phyloP scores from a whole-genome alignment of 2,888 invertebrate genomes.

The Drosophila neotestacea region DNA sequence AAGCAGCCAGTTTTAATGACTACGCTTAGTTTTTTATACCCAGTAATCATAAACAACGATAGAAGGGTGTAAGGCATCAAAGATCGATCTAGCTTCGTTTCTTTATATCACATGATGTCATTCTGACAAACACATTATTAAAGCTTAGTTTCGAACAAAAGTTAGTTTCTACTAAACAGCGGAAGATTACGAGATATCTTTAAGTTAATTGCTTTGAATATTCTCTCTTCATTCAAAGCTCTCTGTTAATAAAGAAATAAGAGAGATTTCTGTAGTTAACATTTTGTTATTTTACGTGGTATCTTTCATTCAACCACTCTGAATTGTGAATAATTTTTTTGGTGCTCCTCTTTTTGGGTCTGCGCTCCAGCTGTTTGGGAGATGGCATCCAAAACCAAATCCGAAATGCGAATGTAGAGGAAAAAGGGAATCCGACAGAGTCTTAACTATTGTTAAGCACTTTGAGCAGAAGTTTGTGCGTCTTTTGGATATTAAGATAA shows the following conservation, averaged over 20 bases:
- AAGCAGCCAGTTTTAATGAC: slow-evolving; percentile 51
- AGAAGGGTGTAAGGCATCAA: neutral
- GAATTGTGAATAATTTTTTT: neutral
- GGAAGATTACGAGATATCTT: no score
- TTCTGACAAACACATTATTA: no score
- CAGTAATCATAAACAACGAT: neutral
- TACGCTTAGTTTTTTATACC: slow-evolving; percentile 44
- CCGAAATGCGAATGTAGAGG: slow-evolving; percentile 17
- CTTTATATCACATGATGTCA: no score
- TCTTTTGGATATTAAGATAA: slow-evolving; percentile 60
- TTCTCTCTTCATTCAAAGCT: no score
- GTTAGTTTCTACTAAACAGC: no score
- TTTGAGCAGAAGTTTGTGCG: slow-evolving; percentile 54
- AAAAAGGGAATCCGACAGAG: slow-evolving; percentile 21
- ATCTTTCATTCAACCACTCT: neutral
- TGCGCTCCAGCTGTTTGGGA: slow-evolving; percentile 17
- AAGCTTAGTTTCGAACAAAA: no score
- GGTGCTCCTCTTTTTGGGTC: neutral
- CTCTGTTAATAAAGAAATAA: no score
- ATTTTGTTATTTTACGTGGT: neutral
- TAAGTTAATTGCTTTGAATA: no score
- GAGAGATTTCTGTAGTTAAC: neutral
- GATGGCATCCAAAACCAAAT: slow-evolving; percentile 16
- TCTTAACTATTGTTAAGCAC: slow-evolving; percentile 70
- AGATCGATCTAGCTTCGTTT: neutral